Base-by-base conservation (phyloP, 2,888 invertebrate species). In the Brachynemurus nebulosus region DNA sequence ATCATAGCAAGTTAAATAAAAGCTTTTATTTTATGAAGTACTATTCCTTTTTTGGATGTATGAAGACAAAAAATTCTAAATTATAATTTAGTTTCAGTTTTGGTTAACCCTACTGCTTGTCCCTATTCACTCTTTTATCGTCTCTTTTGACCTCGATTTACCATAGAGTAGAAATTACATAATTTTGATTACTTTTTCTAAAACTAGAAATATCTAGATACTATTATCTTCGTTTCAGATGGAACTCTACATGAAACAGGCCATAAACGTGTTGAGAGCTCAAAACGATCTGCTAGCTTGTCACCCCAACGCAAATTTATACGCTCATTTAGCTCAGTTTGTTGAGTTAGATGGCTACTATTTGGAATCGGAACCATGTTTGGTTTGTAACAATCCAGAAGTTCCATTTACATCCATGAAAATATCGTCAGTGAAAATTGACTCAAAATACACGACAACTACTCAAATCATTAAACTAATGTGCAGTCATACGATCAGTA, bases 321-420 rank as follows among this genome's bases (percentile, higher is more conserved):
- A 96, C 64, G 86, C 89, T 0, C 84, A 90, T 37, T 70, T 96
- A 45, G 85, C 91, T 42, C 89, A 91, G n/a, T 86, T 88, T 58
- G 88, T 96, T 1, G 93, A 96, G 59, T 75, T 95, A 37, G 95
- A 95, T 60, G 96, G 96, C 0, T 95, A 89, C 65, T 97, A 90
- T 62, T 68, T 97, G 48, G 96, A 97, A 68, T 90, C 91, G 17
- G 95, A 96, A 60, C 97, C 97, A 0, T 98, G 97, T 57, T 75
- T 96, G 45, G 95, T 96, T 1, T 97, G 97, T 65, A 96, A 96
- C 66, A 95, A 95, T 67, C 95, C 95, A 0, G 96, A 97, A 65
- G 86, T 93, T 14, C 82, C 93, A 0, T 83, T 90, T 72, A 73
- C 85, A 0, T 86, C 84, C 44, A 88, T 92, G 52, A 96, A 96